Conservation (phyloP, 2,113 vertebrate species). For the Condylura cristata region DNA sequence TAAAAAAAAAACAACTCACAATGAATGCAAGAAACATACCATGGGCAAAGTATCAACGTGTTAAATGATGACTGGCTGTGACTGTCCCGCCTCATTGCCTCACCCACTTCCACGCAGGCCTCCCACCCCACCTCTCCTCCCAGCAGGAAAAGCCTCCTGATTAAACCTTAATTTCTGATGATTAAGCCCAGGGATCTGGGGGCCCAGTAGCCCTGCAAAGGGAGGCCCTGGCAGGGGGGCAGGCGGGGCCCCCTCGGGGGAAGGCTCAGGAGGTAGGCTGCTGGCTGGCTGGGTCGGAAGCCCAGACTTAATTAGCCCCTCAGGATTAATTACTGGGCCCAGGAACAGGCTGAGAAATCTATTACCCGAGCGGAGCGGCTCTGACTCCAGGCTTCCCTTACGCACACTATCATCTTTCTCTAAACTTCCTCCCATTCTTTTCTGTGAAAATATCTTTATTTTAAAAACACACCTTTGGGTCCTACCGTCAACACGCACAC, state of each 20-base stretch:
- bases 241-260: background rate
- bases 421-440: background rate
- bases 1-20: background rate
- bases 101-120: background rate
- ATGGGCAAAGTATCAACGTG: background rate
- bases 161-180: conserved; percentile 14
- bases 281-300: background rate
- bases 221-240: background rate
- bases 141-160: background rate
- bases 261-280: fast-evolving
- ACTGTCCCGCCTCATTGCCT: fast-evolving
- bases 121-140: background rate
- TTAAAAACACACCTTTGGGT: background rate
- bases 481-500: background rate
- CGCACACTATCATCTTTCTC: background rate
- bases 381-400: background rate
- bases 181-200: background rate
- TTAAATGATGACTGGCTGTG: background rate
- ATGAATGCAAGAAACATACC: background rate
- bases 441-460: conserved; percentile 22
- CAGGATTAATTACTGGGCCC: conserved; percentile 50
- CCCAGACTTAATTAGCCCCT: conserved; percentile 38
- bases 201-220: background rate
- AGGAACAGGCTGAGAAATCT: conserved; percentile 11
- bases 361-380: fast-evolving